Base-by-base conservation (phyloP, 2,888 invertebrate species). In the Drosophila anomelani region DNA sequence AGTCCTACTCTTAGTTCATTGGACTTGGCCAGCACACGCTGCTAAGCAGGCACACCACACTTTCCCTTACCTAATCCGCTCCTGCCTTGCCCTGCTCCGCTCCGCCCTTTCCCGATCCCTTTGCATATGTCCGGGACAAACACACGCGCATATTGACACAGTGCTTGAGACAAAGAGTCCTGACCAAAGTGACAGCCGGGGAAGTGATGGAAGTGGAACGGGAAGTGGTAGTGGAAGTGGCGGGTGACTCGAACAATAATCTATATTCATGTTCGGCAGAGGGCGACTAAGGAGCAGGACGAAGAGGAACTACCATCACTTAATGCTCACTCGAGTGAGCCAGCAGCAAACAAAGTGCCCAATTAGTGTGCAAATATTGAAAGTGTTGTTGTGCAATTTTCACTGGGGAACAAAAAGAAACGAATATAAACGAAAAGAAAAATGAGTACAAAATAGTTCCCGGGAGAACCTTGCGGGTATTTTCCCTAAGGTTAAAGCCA, bases 301-400 rank as follows among this genome's bases (percentile, higher is more conserved):
- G 4, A 62, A 32, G 15, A 34, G 38, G n/a, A 32, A 38, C 58
- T 55, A 29, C 49, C 69, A 76, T 75, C 70, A 59, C 73, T 72
- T 73, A 80, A 83, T 79, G 76, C 68, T 79, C 72, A 79, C 56
- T 63, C 60, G 61, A 60, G 75, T 75, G 75, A 61, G 75, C 59
- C 72, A 60, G 72, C 60, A 38, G 63, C 53, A 74, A 81, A 75
- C 73, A 64, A 78, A 85, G 67, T 71, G 79, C 78, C 85, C 85
- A 85, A 85, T 85, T 85, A 85, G 85, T 80, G 88, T 76, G 86
- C 81, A 88, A 88, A 88, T 83, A 85, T 85, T 88, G 81, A 85
- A 75, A 85, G 83, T 78, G 74, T 69, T 68, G 55, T 71, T 77
- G 73, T 77, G 63, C 76, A 77, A 73, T 79, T 79, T 75, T 32